phyloP scores from a whole-genome alignment of 2,888 invertebrate genomes.

The Heliconius ismenius region DNA sequence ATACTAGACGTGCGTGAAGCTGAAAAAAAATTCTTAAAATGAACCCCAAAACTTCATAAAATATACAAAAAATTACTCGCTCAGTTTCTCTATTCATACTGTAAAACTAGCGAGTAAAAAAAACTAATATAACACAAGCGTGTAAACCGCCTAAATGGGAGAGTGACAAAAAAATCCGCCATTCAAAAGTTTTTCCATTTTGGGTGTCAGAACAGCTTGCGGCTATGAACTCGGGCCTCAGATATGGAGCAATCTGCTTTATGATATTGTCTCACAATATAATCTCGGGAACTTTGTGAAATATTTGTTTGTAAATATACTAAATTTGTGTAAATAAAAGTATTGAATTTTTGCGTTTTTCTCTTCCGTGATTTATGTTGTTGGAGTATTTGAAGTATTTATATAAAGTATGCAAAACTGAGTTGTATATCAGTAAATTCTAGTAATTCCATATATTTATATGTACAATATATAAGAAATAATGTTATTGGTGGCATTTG shows the following conservation, averaged over 20 bases:
- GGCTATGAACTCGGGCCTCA: constrained; percentile 52
- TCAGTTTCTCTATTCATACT: no score
- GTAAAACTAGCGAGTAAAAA: background rate
- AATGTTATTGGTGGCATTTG: no score
- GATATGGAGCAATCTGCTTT: constrained; percentile 59
- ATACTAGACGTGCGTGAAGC: no score
- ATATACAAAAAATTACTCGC: no score
- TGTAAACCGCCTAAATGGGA: constrained; percentile 57
- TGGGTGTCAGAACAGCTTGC: constrained; percentile 61
- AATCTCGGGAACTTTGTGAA: constrained; percentile 38
- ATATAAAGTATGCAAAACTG: background rate
- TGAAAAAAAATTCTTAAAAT: no score
- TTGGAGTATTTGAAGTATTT: background rate
- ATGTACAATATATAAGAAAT: no score
- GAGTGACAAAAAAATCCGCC: constrained; percentile 66
- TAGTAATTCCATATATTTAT: no score
- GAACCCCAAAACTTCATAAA: no score
- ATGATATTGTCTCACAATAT: constrained; percentile 59
- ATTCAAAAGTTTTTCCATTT: constrained; percentile 80
- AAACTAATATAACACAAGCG: constrained; percentile 2
- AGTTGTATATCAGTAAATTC: no score
- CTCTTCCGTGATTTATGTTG: background rate
- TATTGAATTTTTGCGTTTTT: background rate
- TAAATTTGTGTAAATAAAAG: background rate
- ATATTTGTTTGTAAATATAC: constrained; percentile 11